These are phyloP conservation scores for Manduca sexta DNA, from an alignment of 1,140 invertebrate genomes.

Conservation along the genomic window DNA sequence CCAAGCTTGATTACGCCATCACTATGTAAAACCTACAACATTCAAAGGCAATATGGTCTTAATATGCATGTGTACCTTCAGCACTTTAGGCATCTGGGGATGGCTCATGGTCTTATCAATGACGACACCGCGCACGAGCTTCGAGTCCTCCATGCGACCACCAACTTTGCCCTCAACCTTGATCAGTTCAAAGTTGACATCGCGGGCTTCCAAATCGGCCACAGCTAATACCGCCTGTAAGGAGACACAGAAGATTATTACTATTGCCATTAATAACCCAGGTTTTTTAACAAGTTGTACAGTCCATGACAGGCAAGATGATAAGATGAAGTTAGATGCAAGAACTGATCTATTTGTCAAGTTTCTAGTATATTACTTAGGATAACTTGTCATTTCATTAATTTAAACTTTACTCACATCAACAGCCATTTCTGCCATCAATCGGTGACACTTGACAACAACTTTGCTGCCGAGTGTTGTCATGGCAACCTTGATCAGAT, in stretches of 20 bases:
- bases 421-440: constrained; percentile 99
- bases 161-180: constrained; percentile 99
- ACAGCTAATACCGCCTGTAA: constrained; percentile 91
- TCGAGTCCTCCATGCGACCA: constrained; percentile 96
- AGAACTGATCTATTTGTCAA: too few species aligned
- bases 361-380: too few species aligned
- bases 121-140: constrained; percentile 97
- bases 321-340: too few species aligned
- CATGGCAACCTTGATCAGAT: constrained; percentile 96
- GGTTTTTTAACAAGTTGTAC: not conserved
- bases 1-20: too few species aligned
- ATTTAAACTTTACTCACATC: constrained; percentile 74
- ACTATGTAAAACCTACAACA: too few species aligned
- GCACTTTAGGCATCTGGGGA: constrained; percentile 99
- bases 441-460: constrained; percentile 91
- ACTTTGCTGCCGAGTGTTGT: constrained; percentile 99
- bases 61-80: constrained; percentile 77
- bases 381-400: too few species aligned
- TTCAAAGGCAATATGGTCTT: too few species aligned
- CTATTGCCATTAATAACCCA: not conserved
- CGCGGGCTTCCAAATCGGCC: constrained; percentile 93
- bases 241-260: constrained; percentile 57
- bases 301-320: too few species aligned
- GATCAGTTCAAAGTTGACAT: constrained; percentile 99
- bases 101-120: constrained; percentile 99